Evolutionary conservation across 2,797 vertebrate species (phyloP).

Genomic region (Enteromius thamalakanensis): DNA sequence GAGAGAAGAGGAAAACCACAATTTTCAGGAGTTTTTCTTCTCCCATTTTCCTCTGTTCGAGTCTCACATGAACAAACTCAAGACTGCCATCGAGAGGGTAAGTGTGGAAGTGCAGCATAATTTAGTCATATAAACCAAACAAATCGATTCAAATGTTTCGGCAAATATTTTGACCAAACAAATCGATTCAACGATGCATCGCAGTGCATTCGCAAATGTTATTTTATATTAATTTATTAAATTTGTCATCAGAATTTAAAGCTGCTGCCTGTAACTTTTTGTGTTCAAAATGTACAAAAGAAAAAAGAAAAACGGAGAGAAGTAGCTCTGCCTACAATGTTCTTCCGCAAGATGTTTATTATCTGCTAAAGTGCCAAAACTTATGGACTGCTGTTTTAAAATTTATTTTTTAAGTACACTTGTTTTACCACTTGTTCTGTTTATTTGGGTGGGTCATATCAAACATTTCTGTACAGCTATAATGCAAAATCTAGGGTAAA

Average conservation of each 20-base stretch:
- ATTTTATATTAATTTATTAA: neutral
- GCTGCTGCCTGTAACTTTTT: too few species aligned
- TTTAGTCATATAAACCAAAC: neutral
- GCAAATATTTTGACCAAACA: neutral
- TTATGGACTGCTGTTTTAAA: too few species aligned
- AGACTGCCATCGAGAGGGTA: constrained; percentile 88
- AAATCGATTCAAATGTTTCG: neutral
- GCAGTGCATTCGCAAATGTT: neutral
- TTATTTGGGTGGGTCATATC: neutral
- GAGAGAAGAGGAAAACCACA: constrained; percentile 79
- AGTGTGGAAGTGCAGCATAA: neutral
- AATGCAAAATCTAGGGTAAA: neutral
- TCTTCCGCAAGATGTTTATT: too few species aligned
- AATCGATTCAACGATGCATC: neutral
- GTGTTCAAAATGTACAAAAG: too few species aligned
- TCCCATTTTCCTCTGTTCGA: constrained; percentile 86
- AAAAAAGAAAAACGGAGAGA: too few species aligned
- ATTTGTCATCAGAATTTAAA: neutral
- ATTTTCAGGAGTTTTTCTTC: constrained; percentile 83
- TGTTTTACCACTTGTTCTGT: neutral
- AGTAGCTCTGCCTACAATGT: too few species aligned
- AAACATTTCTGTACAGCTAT: neutral
- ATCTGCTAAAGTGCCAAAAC: too few species aligned
- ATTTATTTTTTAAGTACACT: neutral
- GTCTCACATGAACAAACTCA: constrained; percentile 88